A percentile compares a stretch with the other conserved stretches of the same genome.
phyloP scores from a whole-genome alignment of 2,888 invertebrate species.

The Eupithecia dodoneata region DNA sequence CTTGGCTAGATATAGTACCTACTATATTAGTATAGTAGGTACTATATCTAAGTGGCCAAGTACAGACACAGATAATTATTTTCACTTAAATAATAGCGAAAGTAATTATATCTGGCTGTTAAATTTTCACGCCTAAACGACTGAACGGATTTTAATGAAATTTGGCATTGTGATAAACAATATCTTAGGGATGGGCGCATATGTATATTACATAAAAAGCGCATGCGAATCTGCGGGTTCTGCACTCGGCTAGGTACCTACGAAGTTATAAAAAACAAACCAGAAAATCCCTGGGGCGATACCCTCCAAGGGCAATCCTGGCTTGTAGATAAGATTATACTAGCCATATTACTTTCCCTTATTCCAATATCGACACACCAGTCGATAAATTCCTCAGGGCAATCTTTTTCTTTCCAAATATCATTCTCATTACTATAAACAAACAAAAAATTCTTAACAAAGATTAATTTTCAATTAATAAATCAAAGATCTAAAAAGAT shows the following conservation, averaged over 20 bases:
- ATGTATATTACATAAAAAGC: neutral
- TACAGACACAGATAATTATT: too few species aligned
- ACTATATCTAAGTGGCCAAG: too few species aligned
- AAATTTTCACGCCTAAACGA: neutral
- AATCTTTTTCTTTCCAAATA: neutral
- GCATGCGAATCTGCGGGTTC: neutral
- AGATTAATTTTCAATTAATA: slow-evolving; percentile 1
- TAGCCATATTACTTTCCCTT: neutral
- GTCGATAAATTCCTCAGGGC: neutral
- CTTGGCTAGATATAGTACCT: too few species aligned
- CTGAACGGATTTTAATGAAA: neutral
- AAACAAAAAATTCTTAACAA: neutral
- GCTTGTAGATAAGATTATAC: neutral
- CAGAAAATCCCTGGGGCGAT: neutral
- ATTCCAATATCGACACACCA: neutral
- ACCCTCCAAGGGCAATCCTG: slow-evolving; percentile 1
- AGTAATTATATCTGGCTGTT: too few species aligned
- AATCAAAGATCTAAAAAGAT: slow-evolving; percentile 15
- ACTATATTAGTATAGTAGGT: too few species aligned
- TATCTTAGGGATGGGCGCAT: neutral
- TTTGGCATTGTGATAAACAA: neutral
- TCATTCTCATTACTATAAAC: neutral
- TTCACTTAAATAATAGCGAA: too few species aligned
- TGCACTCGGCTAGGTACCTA: neutral
- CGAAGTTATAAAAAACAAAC: neutral